These are phyloP conservation scores for Thereva unica DNA, from an alignment of 2,888 invertebrate genomes.

Conservation along the genomic window DNA sequence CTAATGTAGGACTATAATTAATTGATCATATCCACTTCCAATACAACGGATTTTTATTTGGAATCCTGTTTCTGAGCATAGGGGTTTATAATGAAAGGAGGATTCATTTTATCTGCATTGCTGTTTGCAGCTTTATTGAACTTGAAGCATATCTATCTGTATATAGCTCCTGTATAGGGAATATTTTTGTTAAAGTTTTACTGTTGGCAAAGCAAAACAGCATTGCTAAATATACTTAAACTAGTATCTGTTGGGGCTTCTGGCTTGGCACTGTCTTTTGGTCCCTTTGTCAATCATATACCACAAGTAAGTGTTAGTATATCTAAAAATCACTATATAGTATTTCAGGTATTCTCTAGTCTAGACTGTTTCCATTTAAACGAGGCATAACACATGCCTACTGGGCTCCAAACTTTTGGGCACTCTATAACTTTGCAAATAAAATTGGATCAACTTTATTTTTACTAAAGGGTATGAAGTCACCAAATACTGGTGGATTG, in stretches of 20 bases:
- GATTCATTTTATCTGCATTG: constrained; percentile 70
- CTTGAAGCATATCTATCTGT: constrained; percentile 96
- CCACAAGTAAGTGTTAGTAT: constrained; percentile 66
- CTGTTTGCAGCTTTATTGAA: constrained; percentile 88
- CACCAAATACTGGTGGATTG: constrained; percentile 75
- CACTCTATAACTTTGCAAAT: constrained; percentile 82
- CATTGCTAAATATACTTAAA: constrained; percentile 61
- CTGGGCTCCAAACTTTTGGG: constrained; percentile 99
- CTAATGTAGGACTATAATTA: constrained; percentile 86
- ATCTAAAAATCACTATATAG: constrained; percentile 34
- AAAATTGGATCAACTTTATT: constrained; percentile 60
- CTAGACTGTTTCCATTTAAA: constrained; percentile 94
- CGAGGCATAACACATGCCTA: constrained; percentile 96
- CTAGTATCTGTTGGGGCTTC: constrained; percentile 68
- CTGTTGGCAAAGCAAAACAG: constrained; percentile 63
- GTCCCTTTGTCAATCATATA: constrained; percentile 80
- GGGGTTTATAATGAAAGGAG: constrained; percentile 72
- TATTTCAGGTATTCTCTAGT: constrained; percentile 55
- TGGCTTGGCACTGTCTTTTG: constrained; percentile 78
- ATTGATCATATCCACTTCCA: constrained; percentile 99
- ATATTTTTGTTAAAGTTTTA: constrained; percentile 81
- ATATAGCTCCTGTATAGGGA: constrained; percentile 91
- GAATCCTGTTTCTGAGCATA: constrained; percentile 79
- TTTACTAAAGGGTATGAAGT: constrained; percentile 31
- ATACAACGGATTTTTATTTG: constrained; percentile 97